Percentiles rank a stretch among this genome's conserved stretches.
phyloP scores from a whole-genome alignment of 2,797 vertebrate species.

The Pristis pectinata region DNA sequence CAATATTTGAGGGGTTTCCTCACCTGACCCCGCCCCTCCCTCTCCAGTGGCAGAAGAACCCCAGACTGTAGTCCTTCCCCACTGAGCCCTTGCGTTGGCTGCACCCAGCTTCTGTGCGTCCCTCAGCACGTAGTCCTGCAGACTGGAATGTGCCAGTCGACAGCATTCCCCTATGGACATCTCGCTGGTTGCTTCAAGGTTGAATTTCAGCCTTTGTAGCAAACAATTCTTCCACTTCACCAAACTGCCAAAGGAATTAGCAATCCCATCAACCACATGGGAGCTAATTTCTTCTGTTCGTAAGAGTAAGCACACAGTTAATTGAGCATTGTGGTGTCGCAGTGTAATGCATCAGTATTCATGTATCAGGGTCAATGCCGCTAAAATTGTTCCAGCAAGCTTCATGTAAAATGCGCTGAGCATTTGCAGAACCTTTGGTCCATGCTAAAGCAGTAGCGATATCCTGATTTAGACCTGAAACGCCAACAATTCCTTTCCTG shows the following conservation, averaged over 20 bases:
- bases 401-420: background rate
- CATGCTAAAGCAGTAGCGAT: background rate
- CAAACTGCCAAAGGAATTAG: conserved; percentile 12
- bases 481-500: too few relatives aligned
- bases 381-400: background rate
- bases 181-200: background rate
- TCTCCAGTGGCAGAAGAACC: too few relatives aligned
- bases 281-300: conserved; percentile 21
- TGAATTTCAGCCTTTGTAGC: background rate
- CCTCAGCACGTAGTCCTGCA: too few relatives aligned
- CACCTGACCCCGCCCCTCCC: too few relatives aligned
- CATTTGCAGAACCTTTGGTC: background rate
- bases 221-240: conserved; percentile 1
- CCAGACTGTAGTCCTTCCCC: too few relatives aligned
- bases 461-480: too few relatives aligned
- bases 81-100: too few relatives aligned
- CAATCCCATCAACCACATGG: background rate
- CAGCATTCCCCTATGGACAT: too few relatives aligned
- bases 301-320: background rate
- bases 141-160: too few relatives aligned
- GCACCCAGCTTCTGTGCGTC: too few relatives aligned
- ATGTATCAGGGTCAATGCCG: background rate
- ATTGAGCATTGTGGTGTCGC: background rate
- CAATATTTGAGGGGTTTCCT: too few relatives aligned
- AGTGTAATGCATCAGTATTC: background rate